Percentiles rank a stretch among this genome's conserved stretches.
Evolutionary conservation across 2,888 invertebrate genomes (phyloP).

Genomic region (Argyresthia goedartella): DNA sequence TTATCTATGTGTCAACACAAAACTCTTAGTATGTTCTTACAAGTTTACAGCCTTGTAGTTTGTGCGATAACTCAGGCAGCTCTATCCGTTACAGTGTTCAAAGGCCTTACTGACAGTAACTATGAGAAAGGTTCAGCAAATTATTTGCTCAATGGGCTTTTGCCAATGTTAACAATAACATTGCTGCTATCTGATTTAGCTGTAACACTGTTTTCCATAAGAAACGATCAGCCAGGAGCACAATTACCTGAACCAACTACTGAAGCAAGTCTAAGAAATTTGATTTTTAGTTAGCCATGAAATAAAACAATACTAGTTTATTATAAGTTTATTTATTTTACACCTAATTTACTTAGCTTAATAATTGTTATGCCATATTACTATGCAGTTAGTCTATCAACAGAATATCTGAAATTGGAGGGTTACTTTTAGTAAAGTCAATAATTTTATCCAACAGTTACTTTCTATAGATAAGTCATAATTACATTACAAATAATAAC

Average conservation of each 20-base stretch:
- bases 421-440: no score
- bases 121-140: slow-evolving; percentile 16
- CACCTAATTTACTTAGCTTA: no score
- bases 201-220: slow-evolving; percentile 27
- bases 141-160: slow-evolving; percentile 33
- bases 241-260: not conserved
- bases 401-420: no score
- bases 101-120: slow-evolving; percentile 17
- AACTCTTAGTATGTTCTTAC: slow-evolving; percentile 31
- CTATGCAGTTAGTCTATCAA: no score
- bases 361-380: no score
- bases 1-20: slow-evolving; percentile 24
- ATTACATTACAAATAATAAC: no score
- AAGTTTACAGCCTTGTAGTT: slow-evolving; percentile 32
- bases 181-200: slow-evolving; percentile 37
- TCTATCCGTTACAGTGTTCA: slow-evolving; percentile 30
- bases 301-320: no score
- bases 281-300: no score
- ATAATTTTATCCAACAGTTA: no score
- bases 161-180: slow-evolving; percentile 38
- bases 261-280: no score
- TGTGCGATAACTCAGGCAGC: slow-evolving; percentile 29
- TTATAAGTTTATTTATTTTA: no score
- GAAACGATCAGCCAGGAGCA: slow-evolving; percentile 7
- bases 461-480: no score